These are phyloP conservation scores for Caenorhabditis parvicauda DNA, from an alignment of 2,888 invertebrate genomes.

Conservation along the genomic window DNA sequence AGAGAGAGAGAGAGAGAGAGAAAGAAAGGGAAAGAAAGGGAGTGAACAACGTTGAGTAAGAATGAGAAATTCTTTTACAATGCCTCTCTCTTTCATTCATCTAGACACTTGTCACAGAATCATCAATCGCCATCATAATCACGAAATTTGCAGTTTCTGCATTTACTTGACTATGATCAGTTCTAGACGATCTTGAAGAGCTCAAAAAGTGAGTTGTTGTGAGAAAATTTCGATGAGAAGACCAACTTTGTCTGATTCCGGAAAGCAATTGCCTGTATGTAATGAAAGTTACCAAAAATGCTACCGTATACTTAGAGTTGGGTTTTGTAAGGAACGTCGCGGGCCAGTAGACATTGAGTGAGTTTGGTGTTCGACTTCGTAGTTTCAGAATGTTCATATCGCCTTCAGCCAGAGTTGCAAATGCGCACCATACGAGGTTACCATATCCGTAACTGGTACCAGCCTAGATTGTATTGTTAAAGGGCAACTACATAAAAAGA, in stretches of 20 bases:
- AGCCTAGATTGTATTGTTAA: slow-evolving; percentile 23
- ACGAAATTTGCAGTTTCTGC: no score
- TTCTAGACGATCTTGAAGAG: no score
- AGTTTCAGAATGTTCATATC: slow-evolving; percentile 30
- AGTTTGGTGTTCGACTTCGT: slow-evolving; percentile 38
- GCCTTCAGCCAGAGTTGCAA: slow-evolving; percentile 32
- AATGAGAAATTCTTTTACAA: not conserved
- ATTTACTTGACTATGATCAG: no score
- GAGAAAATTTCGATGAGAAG: no score
- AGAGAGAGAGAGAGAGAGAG: no score
- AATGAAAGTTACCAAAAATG: not conserved
- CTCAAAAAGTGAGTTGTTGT: not conserved
- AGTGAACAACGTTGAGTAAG: no score
- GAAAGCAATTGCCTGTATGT: not conserved
- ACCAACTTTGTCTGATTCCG: not conserved
- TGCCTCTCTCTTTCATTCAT: no score
- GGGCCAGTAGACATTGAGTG: slow-evolving; percentile 43
- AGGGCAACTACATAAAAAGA: no score
- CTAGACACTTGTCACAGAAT: no score
- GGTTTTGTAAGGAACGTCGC: slow-evolving; percentile 36
- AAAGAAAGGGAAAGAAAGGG: no score
- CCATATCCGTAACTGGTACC: slow-evolving; percentile 51
- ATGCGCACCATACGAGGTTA: slow-evolving; percentile 38
- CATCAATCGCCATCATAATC: no score
- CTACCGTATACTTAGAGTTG: slow-evolving; percentile 36